Base-by-base conservation (phyloP, 2,113 vertebrate genomes). In the Microtus montanus region DNA sequence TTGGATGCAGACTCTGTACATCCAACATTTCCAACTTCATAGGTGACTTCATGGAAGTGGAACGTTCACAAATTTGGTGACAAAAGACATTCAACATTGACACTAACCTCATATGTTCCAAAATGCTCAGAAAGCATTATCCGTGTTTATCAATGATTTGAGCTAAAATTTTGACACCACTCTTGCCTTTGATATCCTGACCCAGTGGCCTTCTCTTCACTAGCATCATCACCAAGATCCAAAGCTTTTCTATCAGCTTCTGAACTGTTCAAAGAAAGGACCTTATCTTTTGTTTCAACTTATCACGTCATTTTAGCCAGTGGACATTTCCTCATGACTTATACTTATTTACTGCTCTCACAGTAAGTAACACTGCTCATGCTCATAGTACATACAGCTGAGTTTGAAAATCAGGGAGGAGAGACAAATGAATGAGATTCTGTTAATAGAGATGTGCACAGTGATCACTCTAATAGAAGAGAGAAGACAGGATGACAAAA, bases 401-500 rank as follows among this genome's bases (percentile, higher is more conserved):
- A 8, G 19, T 30, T 38, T 19, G 8, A n/a, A 77, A 47, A 13
- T 4, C 41, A 79, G 14, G 73, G 28, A 70, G 7, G 9, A 19
- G 2, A 86, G 30, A 88, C 9, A 77, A 80, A 77, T 10, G 5
- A 49, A 38, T 0, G n/a, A 8, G 17, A 0, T 3, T 83, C 20
- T 78, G 6, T 13, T 33, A 66, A 85, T 2, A 47, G 28, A 74
- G 7, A 88, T 70, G 66, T 13, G 1, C 17, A 49, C 2, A 87
- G 33, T 13, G 28, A 38, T 11, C 5, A 49, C 38, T 68, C 52
- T 5, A 78, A 4, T 2, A 58, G 5, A 70, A 6, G 9, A 38
- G 0, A 71, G 4, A 3, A 35, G 1, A 49, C 0, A 64, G 26
- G 3, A 5, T 52, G 88, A 38, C 14, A 14, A 3, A 22, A 70